Base-by-base conservation (phyloP, 2,113 vertebrate genomes). In the Aythya baeri region DNA sequence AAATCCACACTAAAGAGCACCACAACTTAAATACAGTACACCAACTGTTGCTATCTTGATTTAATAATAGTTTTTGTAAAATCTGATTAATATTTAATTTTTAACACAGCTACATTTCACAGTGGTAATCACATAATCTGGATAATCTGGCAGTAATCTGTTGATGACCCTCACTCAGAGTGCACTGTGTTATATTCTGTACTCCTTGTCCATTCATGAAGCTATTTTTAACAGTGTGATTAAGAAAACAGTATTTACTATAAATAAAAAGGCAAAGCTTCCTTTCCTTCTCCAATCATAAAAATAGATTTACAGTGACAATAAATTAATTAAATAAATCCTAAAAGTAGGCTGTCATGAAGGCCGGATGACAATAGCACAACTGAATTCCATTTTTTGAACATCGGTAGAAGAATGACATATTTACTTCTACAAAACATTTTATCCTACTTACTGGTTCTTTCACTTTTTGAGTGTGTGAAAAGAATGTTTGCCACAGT, bases 21-120 rank as follows among this genome's bases (percentile, higher is more conserved):
- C 6, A 70, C 72, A 58, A 71, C 32, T 89, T 81, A 85, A 91
- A 89, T 63, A 66, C 58, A 78, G 31, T 82, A 91, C 36, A 67
- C 41, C 61, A 91, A 44, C 68, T 52, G 26, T 81, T 83, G 52
- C 80, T 74, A 59, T 74, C 57, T 91, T 93, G 79, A 95, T 29
- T 95, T 86, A 70, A 55, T 61, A 79, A 65, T 79, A 82, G 79
- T 87, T 91, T 77, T 77, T 79, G 68, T 52, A 59, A 91, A 74
- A 73, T 46, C 86, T 57, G 82, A 88, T 93, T 95, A 77, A 91
- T 77, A 96, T 97, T 95, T 83, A 91, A 89, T 96, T 96, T 96
- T 74, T 79, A 75, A 29, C 38, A 49, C 46, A 77, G 95, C 93
- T 96, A 80, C 72, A 81, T 96, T 94, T 91, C 85, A 81, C 54